phyloP scores from a whole-genome alignment of 2,888 invertebrate genomes.

The Cryptocephalus primarius region DNA sequence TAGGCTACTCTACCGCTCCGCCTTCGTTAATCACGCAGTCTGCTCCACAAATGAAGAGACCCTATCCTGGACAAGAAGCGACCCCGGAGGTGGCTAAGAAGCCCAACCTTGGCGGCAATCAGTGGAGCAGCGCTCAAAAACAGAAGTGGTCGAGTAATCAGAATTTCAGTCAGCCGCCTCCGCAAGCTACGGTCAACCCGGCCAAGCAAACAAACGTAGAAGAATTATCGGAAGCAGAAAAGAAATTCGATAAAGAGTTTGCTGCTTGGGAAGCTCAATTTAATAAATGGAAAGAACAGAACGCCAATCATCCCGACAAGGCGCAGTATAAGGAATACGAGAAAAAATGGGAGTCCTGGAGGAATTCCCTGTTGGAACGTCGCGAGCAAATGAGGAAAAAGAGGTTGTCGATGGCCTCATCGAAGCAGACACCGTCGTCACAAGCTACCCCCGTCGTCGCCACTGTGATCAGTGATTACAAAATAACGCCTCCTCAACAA shows the following conservation, averaged over 20 bases:
- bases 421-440: neutral
- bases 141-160: conserved; percentile 5
- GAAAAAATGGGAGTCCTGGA: conserved; percentile 77
- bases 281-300: conserved; percentile 82
- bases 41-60: conserved; percentile 10
- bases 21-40: conserved; percentile 6
- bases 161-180: conserved; percentile 9
- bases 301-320: conserved; percentile 84
- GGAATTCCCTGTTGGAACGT: conserved; percentile 65
- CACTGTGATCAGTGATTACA: neutral
- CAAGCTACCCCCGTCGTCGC: neutral
- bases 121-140: conserved; percentile 3
- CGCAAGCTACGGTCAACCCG: conserved; percentile 1
- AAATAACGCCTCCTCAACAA: conserved; percentile 15
- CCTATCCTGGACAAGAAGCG: conserved; percentile 6
- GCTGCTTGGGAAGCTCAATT: conserved; percentile 87
- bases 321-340: conserved; percentile 78
- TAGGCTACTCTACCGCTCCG: conserved; percentile 6
- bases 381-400: conserved; percentile 72
- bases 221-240: conserved; percentile 56
- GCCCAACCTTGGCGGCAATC: neutral
- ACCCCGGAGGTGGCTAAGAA: neutral
- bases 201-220: conserved; percentile 19
- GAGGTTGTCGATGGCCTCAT: conserved; percentile 31
- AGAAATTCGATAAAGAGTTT: conserved; percentile 80